Percentiles rank a stretch among this genome's conserved stretches.
These are phyloP conservation scores for Rhabdomys pumilio DNA, from an alignment of 2,797 vertebrate species.

Conservation along the genomic window DNA sequence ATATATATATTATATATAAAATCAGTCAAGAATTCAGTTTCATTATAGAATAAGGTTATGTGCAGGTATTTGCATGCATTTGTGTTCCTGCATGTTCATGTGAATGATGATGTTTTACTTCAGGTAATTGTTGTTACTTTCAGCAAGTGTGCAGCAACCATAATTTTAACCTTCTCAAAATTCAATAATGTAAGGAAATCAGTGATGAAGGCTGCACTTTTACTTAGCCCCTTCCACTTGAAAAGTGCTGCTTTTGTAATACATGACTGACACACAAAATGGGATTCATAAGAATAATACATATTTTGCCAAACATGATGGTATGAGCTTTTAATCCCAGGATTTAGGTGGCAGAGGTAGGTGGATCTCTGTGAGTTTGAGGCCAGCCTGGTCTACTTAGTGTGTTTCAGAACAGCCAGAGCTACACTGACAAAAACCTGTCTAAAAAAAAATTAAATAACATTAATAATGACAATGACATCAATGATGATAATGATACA, in stretches of 20 bases:
- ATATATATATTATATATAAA: no score
- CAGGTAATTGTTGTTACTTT: constrained; percentile 55
- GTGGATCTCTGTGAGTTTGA: background rate
- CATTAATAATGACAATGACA: background rate
- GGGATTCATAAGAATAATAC: constrained; percentile 1
- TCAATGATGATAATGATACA: background rate
- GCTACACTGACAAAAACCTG: background rate
- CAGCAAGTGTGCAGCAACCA: constrained; percentile 66
- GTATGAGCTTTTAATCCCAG: background rate
- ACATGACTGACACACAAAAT: constrained; percentile 57
- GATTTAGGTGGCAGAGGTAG: background rate
- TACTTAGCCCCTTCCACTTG: constrained; percentile 2
- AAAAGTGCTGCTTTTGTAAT: constrained; percentile 45
- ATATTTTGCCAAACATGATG: background rate
- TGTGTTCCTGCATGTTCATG: background rate
- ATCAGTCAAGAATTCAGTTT: constrained; percentile 53
- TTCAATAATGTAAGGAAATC: constrained; percentile 54
- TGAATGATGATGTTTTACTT: constrained; percentile 74
- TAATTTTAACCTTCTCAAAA: constrained; percentile 70
- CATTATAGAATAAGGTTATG: background rate
- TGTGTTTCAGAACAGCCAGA: background rate
- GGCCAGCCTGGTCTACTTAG: background rate
- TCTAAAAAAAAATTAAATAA: background rate
- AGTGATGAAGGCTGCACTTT: constrained; percentile 70
- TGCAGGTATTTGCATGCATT: background rate